phyloP scores from a whole-genome alignment of 2,888 invertebrate genomes.

The Agrochola macilenta region DNA sequence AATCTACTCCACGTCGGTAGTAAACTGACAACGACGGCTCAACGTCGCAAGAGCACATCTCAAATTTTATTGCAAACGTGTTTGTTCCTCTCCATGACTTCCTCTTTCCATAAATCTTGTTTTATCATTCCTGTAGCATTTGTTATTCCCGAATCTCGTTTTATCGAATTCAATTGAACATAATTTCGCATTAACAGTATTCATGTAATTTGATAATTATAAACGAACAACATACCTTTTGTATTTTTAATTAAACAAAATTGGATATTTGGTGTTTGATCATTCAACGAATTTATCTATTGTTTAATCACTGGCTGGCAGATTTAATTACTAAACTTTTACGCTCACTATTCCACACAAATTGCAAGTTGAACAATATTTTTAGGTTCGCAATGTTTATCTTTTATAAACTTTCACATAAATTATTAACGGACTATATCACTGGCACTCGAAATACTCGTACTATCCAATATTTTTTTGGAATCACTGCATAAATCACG shows the following conservation, averaged over 20 bases:
- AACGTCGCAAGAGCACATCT: slow-evolving; percentile 41
- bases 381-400: slow-evolving; percentile 14
- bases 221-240: slow-evolving; percentile 46
- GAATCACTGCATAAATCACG: slow-evolving; percentile 67
- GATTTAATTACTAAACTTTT: slow-evolving; percentile 37
- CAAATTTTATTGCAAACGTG: slow-evolving; percentile 48
- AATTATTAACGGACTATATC: slow-evolving; percentile 14
- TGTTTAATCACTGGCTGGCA: slow-evolving; percentile 34
- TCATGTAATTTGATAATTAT: slow-evolving; percentile 35
- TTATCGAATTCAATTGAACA: slow-evolving; percentile 3
- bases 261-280: slow-evolving; percentile 38
- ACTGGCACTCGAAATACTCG: slow-evolving; percentile 33
- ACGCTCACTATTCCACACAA: slow-evolving; percentile 24
- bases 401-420: slow-evolving; percentile 36
- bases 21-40: slow-evolving; percentile 37
- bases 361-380: slow-evolving; percentile 16
- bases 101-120: slow-evolving; percentile 23
- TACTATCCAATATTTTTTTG: slow-evolving; percentile 32
- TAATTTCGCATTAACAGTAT: slow-evolving; percentile 12
- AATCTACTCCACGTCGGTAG: slow-evolving; percentile 28
- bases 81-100: slow-evolving; percentile 25
- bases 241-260: slow-evolving; percentile 46
- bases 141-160: background rate
- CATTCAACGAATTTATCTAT: slow-evolving; percentile 32
- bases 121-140: slow-evolving; percentile 21